These are phyloP conservation scores for Lagopus leucura DNA, from an alignment of 2,113 vertebrate species.

Conservation along the genomic window DNA sequence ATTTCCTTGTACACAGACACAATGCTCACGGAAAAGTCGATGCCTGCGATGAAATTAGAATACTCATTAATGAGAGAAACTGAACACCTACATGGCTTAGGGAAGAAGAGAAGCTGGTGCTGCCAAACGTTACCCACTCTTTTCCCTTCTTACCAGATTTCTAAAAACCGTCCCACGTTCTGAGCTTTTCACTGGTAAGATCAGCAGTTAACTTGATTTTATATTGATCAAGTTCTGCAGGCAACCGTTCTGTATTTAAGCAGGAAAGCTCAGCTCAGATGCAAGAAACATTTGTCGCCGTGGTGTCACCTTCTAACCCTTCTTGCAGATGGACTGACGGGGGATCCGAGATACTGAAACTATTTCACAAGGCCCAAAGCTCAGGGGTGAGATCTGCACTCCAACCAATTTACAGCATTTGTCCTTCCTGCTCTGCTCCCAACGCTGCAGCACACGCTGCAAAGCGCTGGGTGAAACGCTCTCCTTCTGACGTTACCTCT, in stretches of 20 bases:
- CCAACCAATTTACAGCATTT: conserved; percentile 9
- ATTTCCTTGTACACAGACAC: conserved; percentile 98
- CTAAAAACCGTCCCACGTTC: not conserved
- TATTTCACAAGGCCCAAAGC: conserved; percentile 19
- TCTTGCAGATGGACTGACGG: not conserved
- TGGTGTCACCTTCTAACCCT: conserved; percentile 22
- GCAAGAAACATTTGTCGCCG: not conserved
- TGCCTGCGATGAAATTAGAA: conserved; percentile 80
- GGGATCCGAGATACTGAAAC: not conserved
- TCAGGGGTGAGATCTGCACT: conserved; percentile 1
- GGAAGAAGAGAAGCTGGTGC: not conserved
- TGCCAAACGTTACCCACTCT: fast-evolving
- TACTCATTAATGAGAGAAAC: not conserved
- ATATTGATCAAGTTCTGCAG: not conserved
- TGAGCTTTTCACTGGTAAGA: not conserved
- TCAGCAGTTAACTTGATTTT: not conserved
- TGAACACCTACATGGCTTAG: not conserved
- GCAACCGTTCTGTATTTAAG: not conserved
- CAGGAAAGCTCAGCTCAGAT: conserved; percentile 33
- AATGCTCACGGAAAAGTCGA: conserved; percentile 98
- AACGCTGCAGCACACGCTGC: not conserved
- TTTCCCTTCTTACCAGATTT: not conserved
- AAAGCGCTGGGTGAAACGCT: not conserved
- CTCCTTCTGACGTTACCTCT: not conserved
- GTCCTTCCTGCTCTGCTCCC: not conserved